These are phyloP conservation scores for Penaeus vannamei DNA, from an alignment of 1,140 invertebrate species.

Conservation along the genomic window DNA sequence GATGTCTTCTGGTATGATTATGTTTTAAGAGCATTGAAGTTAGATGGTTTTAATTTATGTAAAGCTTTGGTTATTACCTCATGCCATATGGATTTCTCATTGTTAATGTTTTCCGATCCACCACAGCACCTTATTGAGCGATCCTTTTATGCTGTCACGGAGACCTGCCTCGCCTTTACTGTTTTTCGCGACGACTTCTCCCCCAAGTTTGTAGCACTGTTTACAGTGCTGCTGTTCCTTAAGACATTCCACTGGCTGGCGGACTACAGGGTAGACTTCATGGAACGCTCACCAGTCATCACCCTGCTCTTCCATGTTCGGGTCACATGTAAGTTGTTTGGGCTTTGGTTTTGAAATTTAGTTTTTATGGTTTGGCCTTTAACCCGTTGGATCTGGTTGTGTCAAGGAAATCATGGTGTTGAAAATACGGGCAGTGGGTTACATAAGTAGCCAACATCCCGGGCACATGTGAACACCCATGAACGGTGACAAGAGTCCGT, in stretches of 20 bases:
- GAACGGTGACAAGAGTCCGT: no score
- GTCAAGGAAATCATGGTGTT: no score
- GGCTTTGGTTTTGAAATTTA: not conserved
- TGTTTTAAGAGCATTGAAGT: no score
- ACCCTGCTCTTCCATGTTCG: conserved; percentile 95
- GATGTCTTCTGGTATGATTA: not conserved
- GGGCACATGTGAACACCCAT: no score
- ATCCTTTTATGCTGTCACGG: conserved; percentile 99
- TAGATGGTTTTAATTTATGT: not conserved
- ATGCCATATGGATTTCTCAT: not conserved
- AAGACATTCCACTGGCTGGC: conserved; percentile 99
- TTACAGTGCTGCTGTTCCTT: conserved; percentile 95
- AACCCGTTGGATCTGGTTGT: no score
- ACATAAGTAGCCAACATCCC: no score
- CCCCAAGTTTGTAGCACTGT: conserved; percentile 97
- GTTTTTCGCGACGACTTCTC: conserved; percentile 99
- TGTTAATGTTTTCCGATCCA: conserved; percentile 70
- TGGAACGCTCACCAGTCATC: conserved; percentile 86
- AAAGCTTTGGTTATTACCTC: not conserved
- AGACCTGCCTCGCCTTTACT: conserved; percentile 98
- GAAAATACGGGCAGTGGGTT: no score
- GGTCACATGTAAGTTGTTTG: conserved; percentile 80
- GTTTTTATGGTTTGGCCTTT: not conserved
- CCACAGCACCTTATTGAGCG: conserved; percentile 95
- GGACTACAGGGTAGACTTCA: conserved; percentile 98